phyloP scores from a whole-genome alignment of 2,888 invertebrate genomes.

The Teleogryllus oceanicus region DNA sequence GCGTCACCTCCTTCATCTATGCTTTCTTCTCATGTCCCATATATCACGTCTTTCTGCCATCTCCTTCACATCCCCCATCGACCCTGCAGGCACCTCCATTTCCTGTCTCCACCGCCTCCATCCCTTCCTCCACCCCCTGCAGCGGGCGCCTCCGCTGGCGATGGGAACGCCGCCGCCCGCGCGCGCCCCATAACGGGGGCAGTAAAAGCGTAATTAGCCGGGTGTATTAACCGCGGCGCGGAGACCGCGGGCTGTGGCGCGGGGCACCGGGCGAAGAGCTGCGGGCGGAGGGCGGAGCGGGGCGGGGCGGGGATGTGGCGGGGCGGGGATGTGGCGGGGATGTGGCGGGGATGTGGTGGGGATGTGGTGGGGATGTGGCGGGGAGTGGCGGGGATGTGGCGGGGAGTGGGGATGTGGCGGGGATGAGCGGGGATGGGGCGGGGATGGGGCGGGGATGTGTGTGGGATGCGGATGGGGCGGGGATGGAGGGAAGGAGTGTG shows the following conservation, averaged over 20 bases:
- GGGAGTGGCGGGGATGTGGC: too few relatives aligned
- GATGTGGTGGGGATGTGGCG: neutral
- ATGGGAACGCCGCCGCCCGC: neutral
- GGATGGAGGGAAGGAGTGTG: neutral
- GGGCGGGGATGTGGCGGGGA: neutral
- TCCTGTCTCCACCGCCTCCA: too few relatives aligned
- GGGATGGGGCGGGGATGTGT: neutral
- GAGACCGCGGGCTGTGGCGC: neutral
- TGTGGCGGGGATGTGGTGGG: neutral
- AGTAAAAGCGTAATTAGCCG: constrained; percentile 18
- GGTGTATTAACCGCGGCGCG: constrained; percentile 7
- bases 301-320: neutral
- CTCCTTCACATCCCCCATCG: neutral
- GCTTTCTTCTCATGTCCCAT: neutral
- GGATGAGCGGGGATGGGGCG: neutral
- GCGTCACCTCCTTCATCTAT: neutral
- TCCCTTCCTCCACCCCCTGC: too few relatives aligned
- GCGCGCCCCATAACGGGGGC: constrained; percentile 5
- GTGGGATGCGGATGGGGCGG: neutral
- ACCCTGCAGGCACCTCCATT: too few relatives aligned
- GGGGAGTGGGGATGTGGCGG: neutral
- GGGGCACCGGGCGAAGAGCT: too few relatives aligned
- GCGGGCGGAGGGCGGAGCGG: too few relatives aligned
- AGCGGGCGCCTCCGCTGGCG: too few relatives aligned
- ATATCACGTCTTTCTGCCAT: neutral